Percentiles rank a stretch among this genome's conserved stretches.
phyloP scores from a whole-genome alignment of 2,797 vertebrate genomes.

The Falco rusticolus region DNA sequence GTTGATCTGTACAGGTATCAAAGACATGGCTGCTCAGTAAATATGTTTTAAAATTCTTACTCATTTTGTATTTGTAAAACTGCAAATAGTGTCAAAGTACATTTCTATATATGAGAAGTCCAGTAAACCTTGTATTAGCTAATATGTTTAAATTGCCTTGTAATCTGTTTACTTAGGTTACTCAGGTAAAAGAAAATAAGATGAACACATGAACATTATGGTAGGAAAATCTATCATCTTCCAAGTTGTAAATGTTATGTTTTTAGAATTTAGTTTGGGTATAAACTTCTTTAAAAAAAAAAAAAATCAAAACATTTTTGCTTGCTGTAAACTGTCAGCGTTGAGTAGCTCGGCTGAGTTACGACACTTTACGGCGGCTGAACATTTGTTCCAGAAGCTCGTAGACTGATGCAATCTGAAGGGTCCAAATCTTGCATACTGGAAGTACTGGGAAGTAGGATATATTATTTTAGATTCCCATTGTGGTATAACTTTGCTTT shows the following conservation, averaged over 20 bases:
- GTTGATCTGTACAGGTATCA: conserved; percentile 28
- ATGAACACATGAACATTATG: conserved; percentile 20
- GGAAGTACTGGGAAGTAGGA: conserved; percentile 11
- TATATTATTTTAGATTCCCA: neutral
- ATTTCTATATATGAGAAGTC: conserved; percentile 64
- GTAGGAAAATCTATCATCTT: conserved; percentile 62
- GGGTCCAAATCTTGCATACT: conserved; percentile 21
- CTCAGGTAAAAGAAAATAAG: conserved; percentile 74
- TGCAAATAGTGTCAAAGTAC: conserved; percentile 54
- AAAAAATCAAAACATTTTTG: neutral
- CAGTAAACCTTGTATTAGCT: conserved; percentile 61
- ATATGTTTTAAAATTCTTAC: conserved; percentile 48
- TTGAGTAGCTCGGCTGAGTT: neutral
- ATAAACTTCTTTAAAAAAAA: neutral
- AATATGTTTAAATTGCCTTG: conserved; percentile 69
- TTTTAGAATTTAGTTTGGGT: conserved; percentile 39
- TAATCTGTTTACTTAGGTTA: conserved; percentile 77
- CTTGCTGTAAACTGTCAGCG: neutral
- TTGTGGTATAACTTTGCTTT: conserved; percentile 38
- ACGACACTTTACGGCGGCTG: neutral
- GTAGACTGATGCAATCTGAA: neutral
- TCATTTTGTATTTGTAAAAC: conserved; percentile 61
- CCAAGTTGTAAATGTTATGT: conserved; percentile 19
- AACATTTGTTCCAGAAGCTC: conserved; percentile 4
- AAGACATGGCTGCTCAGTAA: conserved; percentile 50